Evolutionary conservation across 1,140 invertebrate genomes (phyloP).

Genomic region (Phenacoccus solenopsis): DNA sequence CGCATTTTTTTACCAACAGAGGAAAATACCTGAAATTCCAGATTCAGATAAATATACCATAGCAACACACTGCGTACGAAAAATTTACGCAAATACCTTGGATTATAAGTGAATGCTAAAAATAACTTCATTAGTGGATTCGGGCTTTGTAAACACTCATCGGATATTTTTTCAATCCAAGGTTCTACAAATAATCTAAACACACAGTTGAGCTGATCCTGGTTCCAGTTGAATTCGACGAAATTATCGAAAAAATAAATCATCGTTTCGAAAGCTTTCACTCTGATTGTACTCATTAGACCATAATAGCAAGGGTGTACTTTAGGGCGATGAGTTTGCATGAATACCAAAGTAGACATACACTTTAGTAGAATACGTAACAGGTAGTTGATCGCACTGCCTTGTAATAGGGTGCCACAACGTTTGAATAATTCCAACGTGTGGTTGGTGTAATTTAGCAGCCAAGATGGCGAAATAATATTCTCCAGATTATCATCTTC

Average conservation of each 20-base stretch:
- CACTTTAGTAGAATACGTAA: slow-evolving; percentile 41
- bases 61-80: neutral
- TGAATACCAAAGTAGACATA: slow-evolving; percentile 9
- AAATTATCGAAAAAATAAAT: slow-evolving; percentile 67
- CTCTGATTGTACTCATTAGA: slow-evolving; percentile 53
- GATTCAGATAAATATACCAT: neutral
- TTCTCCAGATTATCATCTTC: slow-evolving; percentile 40
- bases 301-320: slow-evolving; percentile 47
- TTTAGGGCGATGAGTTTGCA: slow-evolving; percentile 4
- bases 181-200: slow-evolving; percentile 67
- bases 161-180: slow-evolving; percentile 54
- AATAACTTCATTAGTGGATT: slow-evolving; percentile 70
- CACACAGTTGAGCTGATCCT: slow-evolving; percentile 48
- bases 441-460: slow-evolving; percentile 62
- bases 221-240: slow-evolving; percentile 59
- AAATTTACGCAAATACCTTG: slow-evolving; percentile 34
- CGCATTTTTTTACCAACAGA: slow-evolving; percentile 47
- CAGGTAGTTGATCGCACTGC: slow-evolving; percentile 50
- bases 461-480: slow-evolving; percentile 52
- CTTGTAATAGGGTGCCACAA: slow-evolving; percentile 60
- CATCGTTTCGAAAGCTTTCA: slow-evolving; percentile 42
- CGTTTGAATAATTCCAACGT: slow-evolving; percentile 70
- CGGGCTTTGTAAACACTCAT: slow-evolving; percentile 70
- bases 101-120: slow-evolving; percentile 57
- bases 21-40: slow-evolving; percentile 50